Percentiles rank a stretch among this genome's conserved stretches.
Evolutionary conservation across 1,140 invertebrate genomes (phyloP).

Genomic region (Eumaeus atala): DNA sequence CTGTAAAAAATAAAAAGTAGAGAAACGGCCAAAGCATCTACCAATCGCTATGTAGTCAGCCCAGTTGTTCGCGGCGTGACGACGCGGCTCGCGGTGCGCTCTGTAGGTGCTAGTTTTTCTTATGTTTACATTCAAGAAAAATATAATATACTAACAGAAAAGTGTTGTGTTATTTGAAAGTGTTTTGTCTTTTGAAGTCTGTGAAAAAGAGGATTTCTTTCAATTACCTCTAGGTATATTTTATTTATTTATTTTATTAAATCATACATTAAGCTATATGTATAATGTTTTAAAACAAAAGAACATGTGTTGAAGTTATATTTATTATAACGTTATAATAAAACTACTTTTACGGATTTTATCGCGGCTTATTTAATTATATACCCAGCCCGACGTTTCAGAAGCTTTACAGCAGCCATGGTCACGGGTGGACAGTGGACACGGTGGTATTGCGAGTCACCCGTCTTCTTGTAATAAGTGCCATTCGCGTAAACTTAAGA

Average conservation of each 20-base stretch:
- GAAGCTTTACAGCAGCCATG: too few species aligned
- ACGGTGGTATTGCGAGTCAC: too few species aligned
- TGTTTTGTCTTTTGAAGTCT: not conserved
- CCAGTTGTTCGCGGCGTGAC: slow-evolving; percentile 47
- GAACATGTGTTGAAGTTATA: too few species aligned
- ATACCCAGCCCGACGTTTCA: too few species aligned
- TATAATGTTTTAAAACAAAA: too few species aligned
- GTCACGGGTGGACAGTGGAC: too few species aligned
- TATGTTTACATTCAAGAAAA: slow-evolving; percentile 9
- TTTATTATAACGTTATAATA: too few species aligned
- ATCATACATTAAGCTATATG: too few species aligned
- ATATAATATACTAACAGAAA: slow-evolving; percentile 6
- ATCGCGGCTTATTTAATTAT: too few species aligned
- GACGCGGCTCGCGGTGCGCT: slow-evolving; percentile 25
- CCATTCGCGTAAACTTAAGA: too few species aligned
- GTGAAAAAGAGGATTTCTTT: not conserved
- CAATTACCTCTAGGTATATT: not conserved
- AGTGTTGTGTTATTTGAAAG: not conserved
- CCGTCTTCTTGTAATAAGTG: too few species aligned
- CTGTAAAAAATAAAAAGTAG: slow-evolving; percentile 22
- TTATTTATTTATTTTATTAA: not conserved
- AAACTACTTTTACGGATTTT: too few species aligned
- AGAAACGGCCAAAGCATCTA: slow-evolving; percentile 26
- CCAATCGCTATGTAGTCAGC: slow-evolving; percentile 25
- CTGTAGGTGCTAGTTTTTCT: slow-evolving; percentile 29